Evolutionary conservation across 2,797 vertebrate species (phyloP).

Genomic region (Taeniopygia guttata): DNA sequence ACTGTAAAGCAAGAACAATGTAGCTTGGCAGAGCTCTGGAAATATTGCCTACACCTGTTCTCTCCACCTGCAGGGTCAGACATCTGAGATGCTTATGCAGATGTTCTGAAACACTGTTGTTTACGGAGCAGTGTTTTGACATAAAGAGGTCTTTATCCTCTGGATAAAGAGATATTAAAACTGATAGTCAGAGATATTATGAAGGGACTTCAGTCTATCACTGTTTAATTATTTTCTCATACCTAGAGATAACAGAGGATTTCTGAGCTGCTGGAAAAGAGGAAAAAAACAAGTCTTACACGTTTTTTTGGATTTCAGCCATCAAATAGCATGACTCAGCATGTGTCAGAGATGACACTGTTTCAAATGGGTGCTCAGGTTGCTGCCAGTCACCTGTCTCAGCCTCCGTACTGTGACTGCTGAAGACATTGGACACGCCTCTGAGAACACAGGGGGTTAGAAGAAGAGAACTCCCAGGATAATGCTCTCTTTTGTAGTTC

Average conservation of each 20-base stretch:
- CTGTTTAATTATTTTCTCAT: not conserved
- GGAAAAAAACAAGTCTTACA: not conserved
- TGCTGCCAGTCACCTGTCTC: not conserved
- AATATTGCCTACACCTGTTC: not conserved
- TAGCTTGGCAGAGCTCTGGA: not conserved
- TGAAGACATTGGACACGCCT: no score
- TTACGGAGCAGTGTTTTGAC: not conserved
- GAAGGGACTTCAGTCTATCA: not conserved
- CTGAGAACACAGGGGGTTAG: no score
- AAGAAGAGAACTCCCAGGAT: no score
- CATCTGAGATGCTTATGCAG: not conserved
- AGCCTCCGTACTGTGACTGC: not conserved
- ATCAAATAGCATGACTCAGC: not conserved
- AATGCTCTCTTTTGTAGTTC: no score
- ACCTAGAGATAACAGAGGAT: not conserved
- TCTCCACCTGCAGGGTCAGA: not conserved
- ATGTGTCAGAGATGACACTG: not conserved
- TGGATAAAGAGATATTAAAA: not conserved
- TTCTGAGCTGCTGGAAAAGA: not conserved
- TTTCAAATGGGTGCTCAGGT: not conserved
- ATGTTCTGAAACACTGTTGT: not conserved
- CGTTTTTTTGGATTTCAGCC: fast-evolving
- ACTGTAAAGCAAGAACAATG: not conserved
- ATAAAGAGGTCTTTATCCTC: not conserved
- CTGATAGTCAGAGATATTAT: constrained; percentile 19